Base-by-base conservation (phyloP, 1,140 invertebrate genomes). In the Melanaphis sacchari region DNA sequence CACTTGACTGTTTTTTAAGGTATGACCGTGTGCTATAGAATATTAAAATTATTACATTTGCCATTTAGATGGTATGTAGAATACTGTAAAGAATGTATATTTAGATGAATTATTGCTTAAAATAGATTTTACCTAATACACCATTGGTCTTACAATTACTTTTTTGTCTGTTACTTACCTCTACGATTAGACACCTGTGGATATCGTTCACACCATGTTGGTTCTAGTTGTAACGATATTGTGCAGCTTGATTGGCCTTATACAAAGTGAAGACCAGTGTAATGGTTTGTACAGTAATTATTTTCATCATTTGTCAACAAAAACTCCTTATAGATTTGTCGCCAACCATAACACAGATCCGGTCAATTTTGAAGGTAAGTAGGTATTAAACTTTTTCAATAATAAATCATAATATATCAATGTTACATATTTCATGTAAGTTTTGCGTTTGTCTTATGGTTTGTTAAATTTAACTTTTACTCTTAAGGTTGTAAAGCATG, bases 401-500 rank as follows among this genome's bases (percentile, higher is more conserved):
- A 31, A 49, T 49, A 49, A 18, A 49, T n/a, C 18, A 5, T 18
- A n/a, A 76, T n/a, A n/a, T 76, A 21, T 76, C 9, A 76, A n/a
- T n/a, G 15, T 66, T n/a, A 4, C 18, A n/a, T 76, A n/a, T 76
- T n/a, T 76, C n/a, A 76, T 2, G 31, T n/a, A 76, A 36, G 59
- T 36, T 15, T 66, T 24, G 9, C 41, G 24, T 84, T 40, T 22
- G 38, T 40, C 8, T 24, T 8, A 26, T 7, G 21, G 24, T 87
- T 49, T 46, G 15, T 36, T n/a, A 49, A 9, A 85, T 52, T 46
- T 36, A 24, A 41, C 43, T 90, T 59, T 41, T 41, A 24, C 5
- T 52, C 7, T 40, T 40, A 85, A 97, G 97, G 96, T 94, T 97
- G 97, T 95, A 94, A 94, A 41, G 95, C 96, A 36, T 95, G 95